A percentile compares a stretch with the other conserved stretches of the same genome.
phyloP scores from a whole-genome alignment of 2,113 vertebrate genomes.

The Oreochromis spilurus region DNA sequence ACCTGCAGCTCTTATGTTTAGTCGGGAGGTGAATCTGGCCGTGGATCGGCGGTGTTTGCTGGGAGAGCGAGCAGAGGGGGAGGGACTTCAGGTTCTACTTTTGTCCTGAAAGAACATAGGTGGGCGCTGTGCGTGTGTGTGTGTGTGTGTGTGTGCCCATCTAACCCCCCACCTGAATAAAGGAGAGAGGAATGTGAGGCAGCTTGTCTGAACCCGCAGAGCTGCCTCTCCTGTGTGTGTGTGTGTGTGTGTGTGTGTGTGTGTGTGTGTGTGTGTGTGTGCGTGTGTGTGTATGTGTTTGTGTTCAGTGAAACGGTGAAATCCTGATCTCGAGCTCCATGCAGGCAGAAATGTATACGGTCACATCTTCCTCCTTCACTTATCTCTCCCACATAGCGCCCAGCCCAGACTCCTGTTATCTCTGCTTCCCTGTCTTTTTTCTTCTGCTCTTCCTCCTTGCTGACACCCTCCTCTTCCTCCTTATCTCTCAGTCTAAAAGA shows the following conservation, averaged over 20 bases:
- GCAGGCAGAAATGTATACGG: not conserved
- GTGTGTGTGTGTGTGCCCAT: not conserved
- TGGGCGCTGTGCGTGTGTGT: not conserved
- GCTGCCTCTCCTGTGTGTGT: not conserved
- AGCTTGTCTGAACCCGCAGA: slow-evolving; percentile 60
- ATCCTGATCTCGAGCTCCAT: not conserved
- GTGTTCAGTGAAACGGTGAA: not conserved
- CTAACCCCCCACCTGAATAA: not conserved
- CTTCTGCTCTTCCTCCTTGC: not conserved
- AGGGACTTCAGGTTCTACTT: slow-evolving; percentile 25
- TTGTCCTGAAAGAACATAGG: slow-evolving; percentile 45
- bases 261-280: too few relatives aligned
- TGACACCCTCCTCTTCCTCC: not conserved
- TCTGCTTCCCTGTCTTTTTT: not conserved
- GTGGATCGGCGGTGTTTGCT: not conserved
- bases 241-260: not conserved
- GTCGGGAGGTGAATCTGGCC: not conserved
- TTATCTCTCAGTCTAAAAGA: not conserved
- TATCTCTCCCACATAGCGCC: not conserved
- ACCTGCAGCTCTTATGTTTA: not conserved
- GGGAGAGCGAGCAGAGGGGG: not conserved
- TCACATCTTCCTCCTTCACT: not conserved
- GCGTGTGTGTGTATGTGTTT: too few relatives aligned
- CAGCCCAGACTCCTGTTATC: not conserved
- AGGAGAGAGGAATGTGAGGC: slow-evolving; percentile 39